Evolutionary conservation across 2,888 invertebrate species (phyloP).

Genomic region (Pyrrhosoma nymphula): DNA sequence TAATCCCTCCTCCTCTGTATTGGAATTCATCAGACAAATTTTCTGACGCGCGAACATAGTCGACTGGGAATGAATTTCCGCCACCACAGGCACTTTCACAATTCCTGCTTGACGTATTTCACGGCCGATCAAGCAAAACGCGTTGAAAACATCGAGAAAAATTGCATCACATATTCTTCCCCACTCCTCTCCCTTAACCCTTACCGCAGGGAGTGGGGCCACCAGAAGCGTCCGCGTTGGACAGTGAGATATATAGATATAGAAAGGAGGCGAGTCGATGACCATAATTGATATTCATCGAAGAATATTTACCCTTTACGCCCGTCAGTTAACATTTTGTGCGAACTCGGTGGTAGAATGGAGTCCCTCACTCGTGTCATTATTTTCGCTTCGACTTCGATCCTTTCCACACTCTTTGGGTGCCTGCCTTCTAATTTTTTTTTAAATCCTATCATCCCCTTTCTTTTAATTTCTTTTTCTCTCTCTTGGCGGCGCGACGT

Average conservation of each 20-base stretch:
- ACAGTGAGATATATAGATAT: background rate
- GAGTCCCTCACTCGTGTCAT: background rate
- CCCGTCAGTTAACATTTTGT: background rate
- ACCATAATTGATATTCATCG: slow-evolving; percentile 28
- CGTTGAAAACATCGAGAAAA: slow-evolving; percentile 16
- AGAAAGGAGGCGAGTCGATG: background rate
- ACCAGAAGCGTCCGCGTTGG: background rate
- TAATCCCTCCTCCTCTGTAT: background rate
- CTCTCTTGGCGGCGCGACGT: background rate
- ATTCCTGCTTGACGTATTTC: background rate
- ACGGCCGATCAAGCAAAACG: background rate
- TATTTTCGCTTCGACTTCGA: background rate
- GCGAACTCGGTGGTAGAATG: background rate
- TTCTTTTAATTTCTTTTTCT: background rate
- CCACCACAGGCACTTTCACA: background rate
- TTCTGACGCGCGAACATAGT: background rate
- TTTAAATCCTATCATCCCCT: background rate
- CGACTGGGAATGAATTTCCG: background rate
- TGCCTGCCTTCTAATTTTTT: background rate
- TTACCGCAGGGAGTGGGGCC: too few species aligned
- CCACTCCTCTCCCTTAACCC: background rate
- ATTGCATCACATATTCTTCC: background rate
- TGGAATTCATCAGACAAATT: background rate
- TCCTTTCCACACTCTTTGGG: background rate
- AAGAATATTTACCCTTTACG: background rate